These are phyloP conservation scores for Triplophysa dalaica DNA, from an alignment of 2,113 vertebrate species.

Conservation along the genomic window DNA sequence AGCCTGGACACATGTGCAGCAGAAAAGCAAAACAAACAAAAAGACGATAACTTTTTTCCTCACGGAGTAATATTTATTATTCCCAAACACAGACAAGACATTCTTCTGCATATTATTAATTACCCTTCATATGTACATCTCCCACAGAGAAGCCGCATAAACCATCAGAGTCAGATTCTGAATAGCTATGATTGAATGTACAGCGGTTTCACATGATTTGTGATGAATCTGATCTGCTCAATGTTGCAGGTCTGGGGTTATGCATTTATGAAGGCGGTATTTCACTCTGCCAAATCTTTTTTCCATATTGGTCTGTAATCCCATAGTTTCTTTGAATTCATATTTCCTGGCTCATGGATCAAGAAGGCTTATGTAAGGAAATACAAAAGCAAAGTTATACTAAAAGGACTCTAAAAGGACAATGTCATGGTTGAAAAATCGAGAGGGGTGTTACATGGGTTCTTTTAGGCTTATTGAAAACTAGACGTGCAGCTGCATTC, in stretches of 20 bases:
- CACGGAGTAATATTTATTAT: background rate
- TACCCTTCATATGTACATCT: background rate
- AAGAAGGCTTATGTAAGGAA: constrained; percentile 40
- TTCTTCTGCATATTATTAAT: constrained; percentile 27
- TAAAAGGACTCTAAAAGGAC: constrained; percentile 12
- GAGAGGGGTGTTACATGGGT: too few species aligned
- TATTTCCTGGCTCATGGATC: constrained; percentile 61
- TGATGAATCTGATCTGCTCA: constrained; percentile 58
- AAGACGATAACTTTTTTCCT: background rate
- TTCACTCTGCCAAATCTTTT: constrained; percentile 32
- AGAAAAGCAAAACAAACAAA: constrained; percentile 24
- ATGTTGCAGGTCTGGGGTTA: constrained; percentile 39
- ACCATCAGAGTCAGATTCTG: constrained; percentile 13
- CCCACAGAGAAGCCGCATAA: constrained; percentile 16
- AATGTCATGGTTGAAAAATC: constrained; percentile 44
- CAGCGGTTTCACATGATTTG: constrained; percentile 47
- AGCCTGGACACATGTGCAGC: constrained; percentile 8
- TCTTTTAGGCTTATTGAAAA: too few species aligned
- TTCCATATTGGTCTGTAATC: constrained; percentile 62
- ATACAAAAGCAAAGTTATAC: constrained; percentile 36
- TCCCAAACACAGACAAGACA: constrained; percentile 15
- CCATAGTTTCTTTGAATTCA: constrained; percentile 60
- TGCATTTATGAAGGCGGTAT: constrained; percentile 40
- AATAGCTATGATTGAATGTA: constrained; percentile 31
- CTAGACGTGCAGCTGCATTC: too few species aligned